Conservation (phyloP, 1,140 invertebrate species). For the Papilio machaon region DNA sequence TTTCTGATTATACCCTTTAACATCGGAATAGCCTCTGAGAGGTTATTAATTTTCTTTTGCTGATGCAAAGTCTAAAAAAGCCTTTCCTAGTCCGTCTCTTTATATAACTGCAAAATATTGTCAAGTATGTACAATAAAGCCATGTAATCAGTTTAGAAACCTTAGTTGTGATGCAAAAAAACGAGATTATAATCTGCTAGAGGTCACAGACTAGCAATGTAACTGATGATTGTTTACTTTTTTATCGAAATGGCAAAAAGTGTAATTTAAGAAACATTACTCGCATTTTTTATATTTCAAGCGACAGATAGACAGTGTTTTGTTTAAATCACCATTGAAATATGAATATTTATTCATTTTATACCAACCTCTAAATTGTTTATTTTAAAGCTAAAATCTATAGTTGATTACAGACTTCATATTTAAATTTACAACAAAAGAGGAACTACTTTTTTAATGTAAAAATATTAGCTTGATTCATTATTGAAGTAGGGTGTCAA, state of each 20-base stretch:
- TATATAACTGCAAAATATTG: neutral
- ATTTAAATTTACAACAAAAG: too few species aligned
- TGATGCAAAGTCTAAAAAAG: neutral
- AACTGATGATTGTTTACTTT: constrained; percentile 4
- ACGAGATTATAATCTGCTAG: constrained; percentile 4
- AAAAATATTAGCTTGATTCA: too few species aligned
- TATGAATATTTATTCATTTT: neutral
- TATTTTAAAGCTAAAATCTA: too few species aligned
- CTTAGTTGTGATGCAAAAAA: constrained; percentile 22
- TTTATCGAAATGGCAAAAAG: neutral
- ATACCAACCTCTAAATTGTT: too few species aligned
- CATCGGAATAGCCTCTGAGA: neutral
- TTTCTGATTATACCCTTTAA: neutral
- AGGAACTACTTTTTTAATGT: too few species aligned
- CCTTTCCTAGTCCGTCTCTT: neutral
- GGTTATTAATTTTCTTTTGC: neutral
- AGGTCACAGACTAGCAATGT: neutral
- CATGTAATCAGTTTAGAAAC: constrained; percentile 10
- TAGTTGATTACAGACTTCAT: too few species aligned
- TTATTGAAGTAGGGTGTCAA: too few species aligned
- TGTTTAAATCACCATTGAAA: neutral
- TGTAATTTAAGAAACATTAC: neutral
- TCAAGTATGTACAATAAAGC: neutral
- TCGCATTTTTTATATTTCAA: neutral
- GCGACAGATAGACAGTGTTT: neutral